phyloP scores from a whole-genome alignment of 1,140 invertebrate species.

The Bathynomus jamesi region DNA sequence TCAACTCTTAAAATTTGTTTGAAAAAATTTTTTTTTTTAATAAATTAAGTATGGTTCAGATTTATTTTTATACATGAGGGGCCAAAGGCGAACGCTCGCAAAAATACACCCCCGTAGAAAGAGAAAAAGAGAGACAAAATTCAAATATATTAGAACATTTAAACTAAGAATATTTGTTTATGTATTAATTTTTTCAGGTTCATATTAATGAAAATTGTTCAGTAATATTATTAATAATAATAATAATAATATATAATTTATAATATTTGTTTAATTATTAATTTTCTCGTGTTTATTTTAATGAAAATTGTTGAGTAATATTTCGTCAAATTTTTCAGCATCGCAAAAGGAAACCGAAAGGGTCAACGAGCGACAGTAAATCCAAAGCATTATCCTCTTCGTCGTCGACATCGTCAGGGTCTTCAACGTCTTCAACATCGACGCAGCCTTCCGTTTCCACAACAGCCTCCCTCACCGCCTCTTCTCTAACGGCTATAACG shows the following conservation, averaged over 20 bases:
- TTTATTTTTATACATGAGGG: no score
- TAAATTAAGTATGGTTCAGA: no score
- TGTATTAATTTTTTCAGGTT: no score
- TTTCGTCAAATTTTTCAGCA: background rate
- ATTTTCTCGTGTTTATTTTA: background rate
- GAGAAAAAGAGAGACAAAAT: no score
- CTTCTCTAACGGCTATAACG: background rate
- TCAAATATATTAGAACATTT: no score
- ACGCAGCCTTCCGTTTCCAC: background rate
- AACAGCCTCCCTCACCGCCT: background rate
- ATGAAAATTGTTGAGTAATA: background rate
- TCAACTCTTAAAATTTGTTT: background rate
- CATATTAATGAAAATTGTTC: no score
- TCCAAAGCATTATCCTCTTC: background rate
- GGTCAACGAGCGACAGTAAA: background rate
- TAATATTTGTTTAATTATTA: background rate
- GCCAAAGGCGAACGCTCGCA: no score
- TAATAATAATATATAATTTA: background rate
- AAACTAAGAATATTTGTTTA: no score
- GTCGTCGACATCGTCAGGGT: background rate
- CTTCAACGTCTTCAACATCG: background rate
- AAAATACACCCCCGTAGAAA: no score
- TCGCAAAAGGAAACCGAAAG: background rate
- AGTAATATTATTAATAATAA: background rate
- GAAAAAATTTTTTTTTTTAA: background rate